Conservation (phyloP, 30 jellyfish, hydroid and myxozoan genomes). For the Hydractinia symbiolongicarpus region DNA sequence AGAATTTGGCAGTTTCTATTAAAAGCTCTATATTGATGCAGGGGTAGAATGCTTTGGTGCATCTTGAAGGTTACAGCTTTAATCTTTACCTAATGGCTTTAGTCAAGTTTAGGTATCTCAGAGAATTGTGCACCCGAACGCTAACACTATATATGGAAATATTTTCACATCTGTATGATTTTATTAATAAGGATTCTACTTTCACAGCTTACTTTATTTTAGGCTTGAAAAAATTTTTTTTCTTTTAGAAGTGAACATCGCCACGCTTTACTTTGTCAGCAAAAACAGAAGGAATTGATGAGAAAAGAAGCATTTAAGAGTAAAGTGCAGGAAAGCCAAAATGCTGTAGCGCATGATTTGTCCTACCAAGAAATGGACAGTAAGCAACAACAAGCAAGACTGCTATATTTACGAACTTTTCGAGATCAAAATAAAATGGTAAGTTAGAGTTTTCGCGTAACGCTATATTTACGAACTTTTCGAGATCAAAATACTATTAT, state of each 20-base stretch:
- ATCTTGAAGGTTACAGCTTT: no score
- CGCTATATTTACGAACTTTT: constrained; percentile 45
- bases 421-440: constrained; percentile 86
- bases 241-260: constrained; percentile 56
- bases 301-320: constrained; percentile 22
- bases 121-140: no score
- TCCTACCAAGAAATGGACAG: constrained; percentile 47
- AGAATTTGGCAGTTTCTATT: no score
- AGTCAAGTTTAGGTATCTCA: no score
- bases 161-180: no score
- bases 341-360: constrained; percentile 68
- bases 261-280: constrained; percentile 47
- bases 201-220: no score
- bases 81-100: no score
- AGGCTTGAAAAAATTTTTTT: neutral
- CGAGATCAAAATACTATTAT: constrained; percentile 16
- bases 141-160: no score
- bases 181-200: no score
- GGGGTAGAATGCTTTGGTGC: no score
- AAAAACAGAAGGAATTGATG: constrained; percentile 39
- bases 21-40: no score
- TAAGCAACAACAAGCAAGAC: constrained; percentile 34
- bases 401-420: constrained; percentile 50
- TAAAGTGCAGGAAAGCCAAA: constrained; percentile 68
- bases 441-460: neutral